Conservation (phyloP, 2,113 vertebrate genomes). For the Dasyurus viverrinus region DNA sequence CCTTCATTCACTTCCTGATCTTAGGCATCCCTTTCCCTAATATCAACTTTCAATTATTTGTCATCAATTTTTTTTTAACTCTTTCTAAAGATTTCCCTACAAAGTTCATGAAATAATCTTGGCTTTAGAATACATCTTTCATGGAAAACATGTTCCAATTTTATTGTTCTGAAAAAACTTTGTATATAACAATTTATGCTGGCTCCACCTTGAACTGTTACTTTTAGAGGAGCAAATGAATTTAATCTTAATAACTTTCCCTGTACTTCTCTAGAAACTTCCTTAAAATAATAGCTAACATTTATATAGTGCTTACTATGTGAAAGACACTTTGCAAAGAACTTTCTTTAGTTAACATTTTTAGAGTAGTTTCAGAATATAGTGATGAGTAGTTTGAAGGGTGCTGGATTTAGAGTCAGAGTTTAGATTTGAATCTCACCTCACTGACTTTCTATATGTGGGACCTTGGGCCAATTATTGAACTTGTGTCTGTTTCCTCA, state of each 20-base stretch:
- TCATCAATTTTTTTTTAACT: not conserved
- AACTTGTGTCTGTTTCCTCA: not conserved
- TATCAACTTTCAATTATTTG: not conserved
- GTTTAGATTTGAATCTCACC: not conserved
- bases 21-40: constrained; percentile 1
- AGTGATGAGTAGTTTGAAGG: not conserved
- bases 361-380: not conserved
- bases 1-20: constrained; percentile 2
- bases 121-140: not conserved
- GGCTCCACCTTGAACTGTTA: not conserved
- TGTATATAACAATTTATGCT: not conserved
- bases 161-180: not conserved
- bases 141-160: not conserved
- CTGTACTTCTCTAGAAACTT: not conserved
- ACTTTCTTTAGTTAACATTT: not conserved
- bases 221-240: not conserved
- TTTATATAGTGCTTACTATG: not conserved
- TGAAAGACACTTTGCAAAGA: not conserved
- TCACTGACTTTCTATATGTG: not conserved
- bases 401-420: not conserved
- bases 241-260: not conserved
- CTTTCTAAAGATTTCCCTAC: constrained; percentile 24
- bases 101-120: not conserved
- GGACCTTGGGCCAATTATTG: not conserved
- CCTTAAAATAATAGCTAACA: not conserved